Conservation (phyloP, 2,888 invertebrate species). For the Drosophila acutilabella region DNA sequence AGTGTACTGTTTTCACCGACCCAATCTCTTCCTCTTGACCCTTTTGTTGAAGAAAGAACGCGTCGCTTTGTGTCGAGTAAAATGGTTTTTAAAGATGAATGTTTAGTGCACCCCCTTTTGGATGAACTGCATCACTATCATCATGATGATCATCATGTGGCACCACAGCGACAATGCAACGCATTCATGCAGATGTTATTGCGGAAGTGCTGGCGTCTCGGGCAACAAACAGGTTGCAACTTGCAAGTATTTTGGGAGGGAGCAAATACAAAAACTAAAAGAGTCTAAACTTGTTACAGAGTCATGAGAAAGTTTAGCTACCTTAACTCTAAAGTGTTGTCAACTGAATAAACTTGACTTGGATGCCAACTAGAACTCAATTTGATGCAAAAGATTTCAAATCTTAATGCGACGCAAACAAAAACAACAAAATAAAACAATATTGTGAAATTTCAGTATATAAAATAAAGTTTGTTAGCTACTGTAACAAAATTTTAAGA, state of each 20-base stretch:
- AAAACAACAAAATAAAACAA: not conserved
- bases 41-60: slow-evolving; percentile 59
- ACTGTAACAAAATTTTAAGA: slow-evolving; percentile 20
- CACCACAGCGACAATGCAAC: slow-evolving; percentile 45
- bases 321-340: slow-evolving; percentile 37
- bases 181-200: slow-evolving; percentile 52
- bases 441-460: not conserved
- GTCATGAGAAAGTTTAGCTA: slow-evolving; percentile 55
- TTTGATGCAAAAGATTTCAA: slow-evolving; percentile 16
- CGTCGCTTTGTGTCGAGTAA: slow-evolving; percentile 71
- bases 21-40: not conserved
- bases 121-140: slow-evolving; percentile 33
- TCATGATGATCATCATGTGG: slow-evolving; percentile 26
- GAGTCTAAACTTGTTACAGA: slow-evolving; percentile 33
- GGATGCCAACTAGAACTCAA: slow-evolving; percentile 24
- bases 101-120: slow-evolving; percentile 58
- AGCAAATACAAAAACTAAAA: not conserved
- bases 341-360: slow-evolving; percentile 47
- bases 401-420: slow-evolving; percentile 1
- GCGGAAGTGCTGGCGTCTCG: slow-evolving; percentile 51
- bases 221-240: slow-evolving; percentile 54
- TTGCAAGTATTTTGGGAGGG: slow-evolving; percentile 27
- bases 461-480: not conserved
- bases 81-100: slow-evolving; percentile 76
- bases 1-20: not conserved